These are phyloP conservation scores for Poliocrania exsul DNA, from an alignment of 2,797 vertebrate genomes.

Conservation along the genomic window DNA sequence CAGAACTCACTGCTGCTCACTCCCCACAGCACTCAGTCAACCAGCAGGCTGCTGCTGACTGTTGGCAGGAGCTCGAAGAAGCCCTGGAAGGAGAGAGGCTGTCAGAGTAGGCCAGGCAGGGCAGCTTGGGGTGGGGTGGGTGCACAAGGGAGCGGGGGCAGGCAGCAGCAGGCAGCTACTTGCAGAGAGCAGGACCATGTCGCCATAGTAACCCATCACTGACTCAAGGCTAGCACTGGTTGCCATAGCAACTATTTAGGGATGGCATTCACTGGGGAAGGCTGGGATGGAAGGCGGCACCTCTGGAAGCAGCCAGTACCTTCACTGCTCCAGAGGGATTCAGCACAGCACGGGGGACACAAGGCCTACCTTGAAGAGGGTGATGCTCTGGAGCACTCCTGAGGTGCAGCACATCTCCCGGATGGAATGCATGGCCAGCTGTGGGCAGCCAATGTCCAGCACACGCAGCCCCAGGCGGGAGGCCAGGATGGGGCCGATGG, in stretches of 20 bases:
- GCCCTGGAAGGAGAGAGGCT: conserved; percentile 74
- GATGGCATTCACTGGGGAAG: background rate
- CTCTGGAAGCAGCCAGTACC: background rate
- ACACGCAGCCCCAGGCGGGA: conserved; percentile 90
- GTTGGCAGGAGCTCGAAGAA: conserved; percentile 89
- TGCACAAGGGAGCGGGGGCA: background rate
- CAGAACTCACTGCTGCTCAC: background rate
- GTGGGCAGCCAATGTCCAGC: conserved; percentile 90
- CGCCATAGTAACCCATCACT: conserved; percentile 58
- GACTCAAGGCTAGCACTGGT: conserved; percentile 65
- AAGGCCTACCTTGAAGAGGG: conserved; percentile 89
- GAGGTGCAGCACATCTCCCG: conserved; percentile 96
- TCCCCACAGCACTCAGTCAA: conserved; percentile 76
- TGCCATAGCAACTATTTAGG: conserved; percentile 67
- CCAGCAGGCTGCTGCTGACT: conserved; percentile 79
- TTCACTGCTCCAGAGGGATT: background rate
- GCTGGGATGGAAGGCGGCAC: background rate
- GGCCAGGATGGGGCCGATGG: conserved; percentile 94
- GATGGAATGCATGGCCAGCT: conserved; percentile 98
- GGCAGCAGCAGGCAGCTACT: conserved; percentile 4
- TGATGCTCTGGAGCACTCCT: conserved; percentile 88
- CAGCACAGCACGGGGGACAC: fast-evolving
- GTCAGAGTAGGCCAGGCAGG: background rate
- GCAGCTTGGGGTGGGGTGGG: fast-evolving
- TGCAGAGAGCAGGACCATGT: conserved; percentile 15